Base-by-base conservation (phyloP, 1,140 invertebrate species). In the Lordiphosa stackelbergi region DNA sequence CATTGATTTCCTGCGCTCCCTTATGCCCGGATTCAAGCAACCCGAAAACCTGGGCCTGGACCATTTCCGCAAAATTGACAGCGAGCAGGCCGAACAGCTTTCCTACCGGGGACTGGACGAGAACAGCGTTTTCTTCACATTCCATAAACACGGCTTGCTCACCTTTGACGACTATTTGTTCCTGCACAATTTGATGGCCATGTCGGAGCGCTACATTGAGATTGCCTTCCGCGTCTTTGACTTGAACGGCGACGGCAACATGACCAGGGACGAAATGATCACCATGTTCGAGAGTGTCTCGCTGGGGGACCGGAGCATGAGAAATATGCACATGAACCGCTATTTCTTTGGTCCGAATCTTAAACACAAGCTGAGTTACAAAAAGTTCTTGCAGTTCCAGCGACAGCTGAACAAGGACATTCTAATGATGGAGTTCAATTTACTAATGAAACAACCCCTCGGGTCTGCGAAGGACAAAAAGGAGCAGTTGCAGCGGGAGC, bases 1-100 rank as follows among this genome's bases (percentile, higher is more conserved):
- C 2, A 1, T 16, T 4, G 75, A 79, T 28, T 79, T 79, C 13
- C 2, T 79, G 5, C 75, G 75, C 28, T 57, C 75, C 1, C 36
- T 68, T 9, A 38, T 53, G 24, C 66, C 74, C 1, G 59, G 66
- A 3, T 5, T 38, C 2, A 34, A 11, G 13, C 70, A 79, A 12
- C 70, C 75, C 0, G 55, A 64, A 0, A 8, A 42, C 0, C 11
- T 69, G 10, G 57, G 70, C 1, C 19, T 74, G 5, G 37, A 68
- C 13, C 28, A 31, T 2, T 81, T 28, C 19, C 66, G 43, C 5
- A 35, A 49, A 7, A 40, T 79, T 0, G 24, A 46, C 4, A 42
- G 36, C 11, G 12, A 51, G 12, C 11, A 28, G 0, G 37, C 16
- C 3, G 4, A 8, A 0, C 10, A 43, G 4, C 51, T 58, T 2